A percentile compares a stretch with the other conserved stretches of the same genome.
Conservation (phyloP, 2,888 invertebrate species). For the Diarsia dahlii region DNA sequence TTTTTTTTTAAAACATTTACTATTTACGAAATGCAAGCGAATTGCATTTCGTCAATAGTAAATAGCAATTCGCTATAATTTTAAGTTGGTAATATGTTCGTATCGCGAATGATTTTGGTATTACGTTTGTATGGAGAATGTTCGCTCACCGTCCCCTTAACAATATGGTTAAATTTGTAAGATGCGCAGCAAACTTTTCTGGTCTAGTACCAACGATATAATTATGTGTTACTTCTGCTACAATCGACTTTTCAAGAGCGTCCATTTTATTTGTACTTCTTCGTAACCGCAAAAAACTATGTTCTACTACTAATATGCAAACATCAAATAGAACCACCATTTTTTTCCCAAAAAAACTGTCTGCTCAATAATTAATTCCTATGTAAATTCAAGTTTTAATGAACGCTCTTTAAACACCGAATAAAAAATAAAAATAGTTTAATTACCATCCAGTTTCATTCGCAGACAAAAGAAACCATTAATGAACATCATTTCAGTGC, state of each 20-base stretch:
- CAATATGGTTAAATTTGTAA: not conserved
- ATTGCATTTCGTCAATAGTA: no score
- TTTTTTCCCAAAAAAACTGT: not conserved
- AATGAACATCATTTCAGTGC: slow-evolving; percentile 34
- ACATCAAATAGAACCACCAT: not conserved
- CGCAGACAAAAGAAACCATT: slow-evolving; percentile 13
- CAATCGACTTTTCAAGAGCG: not conserved
- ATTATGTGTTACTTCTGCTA: not conserved
- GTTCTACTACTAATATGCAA: not conserved
- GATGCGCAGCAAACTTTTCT: no score
- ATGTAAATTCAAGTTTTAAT: not conserved
- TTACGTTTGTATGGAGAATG: no score
- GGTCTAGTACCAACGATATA: not conserved
- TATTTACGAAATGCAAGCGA: no score
- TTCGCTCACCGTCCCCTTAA: no score
- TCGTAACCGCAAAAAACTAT: not conserved
- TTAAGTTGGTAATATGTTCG: no score
- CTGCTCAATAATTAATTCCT: not conserved
- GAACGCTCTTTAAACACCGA: not conserved
- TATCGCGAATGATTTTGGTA: no score
- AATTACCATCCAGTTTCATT: not conserved
- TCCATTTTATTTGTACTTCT: not conserved
- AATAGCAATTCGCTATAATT: no score
- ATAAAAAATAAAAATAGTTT: not conserved
- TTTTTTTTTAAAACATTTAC: no score